Evolutionary conservation across 2,888 invertebrate species (phyloP).

Genomic region (Ornithoptera priamus): DNA sequence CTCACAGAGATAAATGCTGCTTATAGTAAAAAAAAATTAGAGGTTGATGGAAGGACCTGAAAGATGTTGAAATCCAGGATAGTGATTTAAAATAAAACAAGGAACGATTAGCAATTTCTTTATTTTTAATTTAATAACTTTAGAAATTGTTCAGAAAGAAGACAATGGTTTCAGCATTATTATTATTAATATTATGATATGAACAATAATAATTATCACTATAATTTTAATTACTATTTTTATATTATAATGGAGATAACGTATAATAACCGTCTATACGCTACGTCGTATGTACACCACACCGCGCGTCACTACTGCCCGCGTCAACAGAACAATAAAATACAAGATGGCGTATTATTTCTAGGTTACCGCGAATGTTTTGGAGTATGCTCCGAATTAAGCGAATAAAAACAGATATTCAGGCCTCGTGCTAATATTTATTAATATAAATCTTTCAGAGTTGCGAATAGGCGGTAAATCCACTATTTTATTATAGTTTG

Average conservation of each 20-base stretch:
- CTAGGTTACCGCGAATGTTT: slow-evolving; percentile 53
- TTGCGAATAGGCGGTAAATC: slow-evolving; percentile 15
- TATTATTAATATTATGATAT: slow-evolving; percentile 84
- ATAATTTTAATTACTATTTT: slow-evolving; percentile 70
- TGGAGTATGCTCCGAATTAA: slow-evolving; percentile 29
- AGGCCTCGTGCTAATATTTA: slow-evolving; percentile 24
- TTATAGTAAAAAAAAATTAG: not conserved
- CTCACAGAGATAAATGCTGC: too few relatives aligned
- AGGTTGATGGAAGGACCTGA: not conserved
- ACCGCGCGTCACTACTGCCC: slow-evolving; percentile 54
- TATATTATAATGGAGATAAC: slow-evolving; percentile 73
- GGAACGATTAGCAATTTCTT: slow-evolving; percentile 77
- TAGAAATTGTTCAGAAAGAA: slow-evolving; percentile 89
- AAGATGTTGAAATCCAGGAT: not conserved
- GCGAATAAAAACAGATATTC: slow-evolving; percentile 14
- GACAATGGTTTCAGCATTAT: slow-evolving; percentile 82
- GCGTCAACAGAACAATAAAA: slow-evolving; percentile 53
- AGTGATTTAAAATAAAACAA: slow-evolving; percentile 52
- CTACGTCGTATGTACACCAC: slow-evolving; percentile 71
- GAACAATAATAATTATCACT: slow-evolving; percentile 82
- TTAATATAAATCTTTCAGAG: slow-evolving; percentile 19
- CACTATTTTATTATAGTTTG: slow-evolving; percentile 22
- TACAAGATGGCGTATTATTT: slow-evolving; percentile 46
- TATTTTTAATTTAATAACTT: slow-evolving; percentile 83
- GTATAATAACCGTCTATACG: slow-evolving; percentile 66